Evolutionary conservation across 2,113 vertebrate genomes (phyloP), one percentile per base, ranked within the genome.

Genomic region (Platycercus adscitus): DNA sequence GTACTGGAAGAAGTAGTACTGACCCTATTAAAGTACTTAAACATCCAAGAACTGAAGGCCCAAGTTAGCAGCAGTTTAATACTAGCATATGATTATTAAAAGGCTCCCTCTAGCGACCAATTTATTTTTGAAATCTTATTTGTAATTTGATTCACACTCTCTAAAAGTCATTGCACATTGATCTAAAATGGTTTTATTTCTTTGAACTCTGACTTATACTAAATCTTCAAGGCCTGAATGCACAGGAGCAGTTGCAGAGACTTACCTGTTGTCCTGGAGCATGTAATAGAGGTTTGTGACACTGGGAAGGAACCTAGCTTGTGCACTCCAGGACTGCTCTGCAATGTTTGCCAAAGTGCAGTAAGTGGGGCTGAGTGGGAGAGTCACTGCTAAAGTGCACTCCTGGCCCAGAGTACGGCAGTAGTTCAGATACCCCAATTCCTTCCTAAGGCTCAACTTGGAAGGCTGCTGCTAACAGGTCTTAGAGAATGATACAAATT

Each of bases 81-180:
- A 52, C 3, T 4, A 21, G 28, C 28, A 21, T 81, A 26, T 7
- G 12, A 31, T 17, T 71, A 61, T 76, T 47, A 69, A 68, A 10
- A 43, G 58, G 68, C 90, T 94, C 94, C 95, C 93, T 96, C 96
- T 97, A 95, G 92, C 1, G 94, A 75, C 63, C 39, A 7, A 13
- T 21, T 71, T 39, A 26, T 58, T 92, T 18, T 35, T 77, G 12
- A n/a, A 23, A 23, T 23, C 16, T 58, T 35, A 24, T 58, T 58
- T 58, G 33, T 7, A 58, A 10, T 52, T 11, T n/a, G 11, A 23
- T 24, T 75, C 65, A 11, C 6, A 2, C 8, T 64, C 25, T 79
- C 49, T 63, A n/a, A 52, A 79, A 73, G 39, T 21, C n/a, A n/a
- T 44, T 18, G 21, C 8, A 23, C n/a, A 61, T 10, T 4, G 50